Evolutionary conservation across 2,888 invertebrate genomes (phyloP).

Genomic region (Agrilus cyanescens): DNA sequence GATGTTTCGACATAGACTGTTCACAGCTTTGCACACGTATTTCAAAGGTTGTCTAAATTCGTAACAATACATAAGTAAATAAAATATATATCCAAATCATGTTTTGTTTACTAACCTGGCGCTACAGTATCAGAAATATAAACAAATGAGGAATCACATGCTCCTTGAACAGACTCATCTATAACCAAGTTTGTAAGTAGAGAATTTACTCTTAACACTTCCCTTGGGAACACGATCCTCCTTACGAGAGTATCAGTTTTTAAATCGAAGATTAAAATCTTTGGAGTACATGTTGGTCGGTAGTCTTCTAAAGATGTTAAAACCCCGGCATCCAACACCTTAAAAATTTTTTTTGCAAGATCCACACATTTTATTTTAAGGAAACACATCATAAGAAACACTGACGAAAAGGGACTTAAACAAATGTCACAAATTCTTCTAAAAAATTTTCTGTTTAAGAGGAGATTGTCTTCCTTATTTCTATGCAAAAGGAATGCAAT

Average conservation of each 20-base stretch:
- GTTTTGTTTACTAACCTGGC: conserved; percentile 43
- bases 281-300: conserved; percentile 59
- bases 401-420: no score
- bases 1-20: no score
- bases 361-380: no score
- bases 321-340: conserved; percentile 72
- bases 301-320: conserved; percentile 59
- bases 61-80: no score
- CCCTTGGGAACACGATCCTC: conserved; percentile 61
- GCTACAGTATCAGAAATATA: conserved; percentile 76
- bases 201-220: conserved; percentile 61
- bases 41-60: no score
- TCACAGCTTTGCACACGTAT: no score
- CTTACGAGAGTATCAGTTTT: conserved; percentile 56
- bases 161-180: conserved; percentile 54
- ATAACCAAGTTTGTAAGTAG: conserved; percentile 69
- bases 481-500: no score
- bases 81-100: no score
- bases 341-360: conserved; percentile 30
- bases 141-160: conserved; percentile 65
- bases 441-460: no score
- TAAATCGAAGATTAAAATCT: conserved; percentile 69
- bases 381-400: no score
- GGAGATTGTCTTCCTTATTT: no score
- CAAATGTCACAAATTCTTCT: no score